Base-by-base conservation (phyloP, 2,888 invertebrate genomes). In the Pterostichus madidus region DNA sequence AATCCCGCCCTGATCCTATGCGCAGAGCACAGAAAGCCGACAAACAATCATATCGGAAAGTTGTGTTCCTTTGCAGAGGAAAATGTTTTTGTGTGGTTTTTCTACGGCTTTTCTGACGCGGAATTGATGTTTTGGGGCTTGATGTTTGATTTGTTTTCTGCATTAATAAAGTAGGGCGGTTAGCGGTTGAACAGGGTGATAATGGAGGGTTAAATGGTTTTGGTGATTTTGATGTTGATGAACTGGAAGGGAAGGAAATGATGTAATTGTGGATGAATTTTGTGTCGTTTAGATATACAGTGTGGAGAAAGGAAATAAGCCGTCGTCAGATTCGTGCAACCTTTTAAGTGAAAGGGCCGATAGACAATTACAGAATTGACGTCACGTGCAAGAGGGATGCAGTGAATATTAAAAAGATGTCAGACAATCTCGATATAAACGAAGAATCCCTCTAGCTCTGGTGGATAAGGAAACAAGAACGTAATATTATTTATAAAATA, bases 41-140 rank as follows among this genome's bases (percentile, higher is more conserved):
- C 49, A 49, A 49, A 49, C 49, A 49, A 49, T 49, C 49, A 49
- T 49, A 49, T 49, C 49, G 49, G 49, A 49, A 49, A 49, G 49
- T 49, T 49, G 49, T 49, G 49, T 49, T 49, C 49, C 49, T 49
- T 49, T 49, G 49, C n/a, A 49, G n/a, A n/a, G n/a, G 1, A n/a
- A 39, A 49, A 49, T 49, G 49, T 49, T 49, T 49, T 49, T 49
- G 49, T 49, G 6, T 13, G 49, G 49, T 49, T 49, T 44, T 13
- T 11, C 11, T 11, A 1, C 11, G 11, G 11, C 11, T 13, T 49
- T 13, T 49, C 5, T 13, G 13, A 5, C n/a, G 24, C 2, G 6
- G n/a, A 49, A 49, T 11, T 1, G 11, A 11, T 49, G 49, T 49
- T 49, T 49, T 49, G 49, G 49, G 49, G 13, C 5, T 13, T 49